Evolutionary conservation across 2,113 vertebrate genomes (phyloP), one percentile per base, ranked within the genome.

Genomic region (Zosterops hypoxanthus): DNA sequence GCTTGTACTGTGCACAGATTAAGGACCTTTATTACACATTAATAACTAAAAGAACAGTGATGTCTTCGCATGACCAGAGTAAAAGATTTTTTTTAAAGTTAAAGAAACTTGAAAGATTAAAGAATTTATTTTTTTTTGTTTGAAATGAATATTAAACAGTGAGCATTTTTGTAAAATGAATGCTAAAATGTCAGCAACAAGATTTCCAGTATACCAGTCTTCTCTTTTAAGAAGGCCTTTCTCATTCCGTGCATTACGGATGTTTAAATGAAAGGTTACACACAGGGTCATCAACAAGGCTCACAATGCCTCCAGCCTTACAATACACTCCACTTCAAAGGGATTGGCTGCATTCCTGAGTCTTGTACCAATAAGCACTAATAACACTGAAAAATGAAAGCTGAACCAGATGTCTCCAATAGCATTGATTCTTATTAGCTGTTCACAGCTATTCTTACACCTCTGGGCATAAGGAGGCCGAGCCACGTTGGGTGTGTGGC

Each of bases 321-420:
- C 98, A 97, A 96, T 98, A 84, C 97, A 77, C 94, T 95, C 94
- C 87, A 98, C 98, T 98, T 99, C 98, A 98, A 98, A 98, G 97
- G 97, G 97, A 95, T 95, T 86, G 95, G 96, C 95, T 95, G 86
- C 97, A 98, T 98, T 98, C 98, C 98, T 98, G 90, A 97, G 92
- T 94, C 98, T 95, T 98, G 98, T 99, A 98, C 98, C 98, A 98
- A 98, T 98, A 98, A 98, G 97, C 98, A 97, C 97, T 98, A 98
- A 98, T 98, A 98, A 98, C 98, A 97, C 98, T 97, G 97, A 98
- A 98, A 98, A 98, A 98, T 98, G 97, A 98, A 98, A 98, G 98
- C 95, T 95, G 98, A 98, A 98, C 98, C 98, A 98, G 98, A 98
- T 98, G 98, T 98, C 97, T 98, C 97, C 98, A 98, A 98, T 98